Base-by-base conservation (phyloP, 1,140 invertebrate genomes). In the Ctenoplectra terminalis region DNA sequence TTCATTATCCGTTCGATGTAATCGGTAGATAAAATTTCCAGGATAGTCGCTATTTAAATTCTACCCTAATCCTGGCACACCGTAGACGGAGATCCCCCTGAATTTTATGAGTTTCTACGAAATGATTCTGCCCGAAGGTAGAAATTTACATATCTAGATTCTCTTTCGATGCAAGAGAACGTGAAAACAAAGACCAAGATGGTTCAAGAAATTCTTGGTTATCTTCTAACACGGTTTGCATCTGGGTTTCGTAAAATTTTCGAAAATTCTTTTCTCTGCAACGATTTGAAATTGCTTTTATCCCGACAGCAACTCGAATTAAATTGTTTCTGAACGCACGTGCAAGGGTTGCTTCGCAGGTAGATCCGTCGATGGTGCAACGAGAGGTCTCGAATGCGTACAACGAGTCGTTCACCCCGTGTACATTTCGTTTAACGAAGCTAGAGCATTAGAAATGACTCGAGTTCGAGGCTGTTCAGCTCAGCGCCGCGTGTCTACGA, bases 391-490 rank as follows among this genome's bases (percentile, higher is more conserved):
- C 50, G 46, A 63, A 54, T 31, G 43, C 48, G 20, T 31, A 63
- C 63, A 54, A 72, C 56, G 72, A 89, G 89, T 91, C 90, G 89
- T 90, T 91, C 87, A 90, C 87, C 89, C 85, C 85, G 69, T 61
- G 34, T 15, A n/a, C 15, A 52, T 48, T 15, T 52, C 20, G 23
- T 64, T 43, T 31, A 48, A 76, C 58, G 66, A 48, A 26, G 66
- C 23, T 31, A 34, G 11, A 34, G 23, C 43, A 29, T 50, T 40
- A 46, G 31, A 40, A 75, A 80, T 23, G 23, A n/a, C 58, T 67
- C 6, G 40, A 15, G 23, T 23, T 37, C n/a, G 23, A 9, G 23
- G 20, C 60, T 29, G 54, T n/a, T 56, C 54, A 20, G 26, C n/a
- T 29, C 11, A 5, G 11, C 56, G 29, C 26, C 15, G 34, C 29